Conservation (phyloP, 2,113 vertebrate species). For the Herpetotheres cachinnans region DNA sequence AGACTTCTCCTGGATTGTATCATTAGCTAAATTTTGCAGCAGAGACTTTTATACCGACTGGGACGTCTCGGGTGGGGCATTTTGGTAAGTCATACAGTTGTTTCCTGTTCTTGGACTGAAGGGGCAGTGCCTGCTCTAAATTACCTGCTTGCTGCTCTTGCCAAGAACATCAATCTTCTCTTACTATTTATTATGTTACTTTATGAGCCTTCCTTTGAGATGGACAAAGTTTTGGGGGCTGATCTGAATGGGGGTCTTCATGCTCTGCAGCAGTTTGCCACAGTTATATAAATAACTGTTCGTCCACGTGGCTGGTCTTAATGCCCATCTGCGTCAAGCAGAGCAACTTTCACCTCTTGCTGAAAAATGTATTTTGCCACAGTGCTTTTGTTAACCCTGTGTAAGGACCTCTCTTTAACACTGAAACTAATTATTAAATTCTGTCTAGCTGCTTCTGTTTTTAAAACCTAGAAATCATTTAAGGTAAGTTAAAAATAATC, state of each 20-base stretch:
- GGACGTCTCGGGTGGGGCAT: constrained; percentile 38
- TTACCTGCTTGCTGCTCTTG: constrained; percentile 54
- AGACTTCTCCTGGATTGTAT: constrained; percentile 37
- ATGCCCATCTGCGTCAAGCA: neutral
- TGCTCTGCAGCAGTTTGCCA: neutral
- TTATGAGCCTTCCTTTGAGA: constrained; percentile 8
- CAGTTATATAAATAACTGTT: neutral
- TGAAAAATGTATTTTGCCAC: neutral
- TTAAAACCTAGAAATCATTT: neutral
- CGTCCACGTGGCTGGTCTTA: neutral
- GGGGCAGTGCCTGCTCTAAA: constrained; percentile 60
- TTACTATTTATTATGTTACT: neutral
- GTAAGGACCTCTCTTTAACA: neutral
- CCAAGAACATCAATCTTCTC: constrained; percentile 36
- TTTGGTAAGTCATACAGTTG: constrained; percentile 21
- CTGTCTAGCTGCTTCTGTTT: neutral
- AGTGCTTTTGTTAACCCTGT: neutral
- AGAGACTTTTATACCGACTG: constrained; percentile 60
- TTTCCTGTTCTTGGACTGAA: constrained; percentile 57
- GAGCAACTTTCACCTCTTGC: neutral
- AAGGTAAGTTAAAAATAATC: neutral
- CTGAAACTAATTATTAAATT: neutral
- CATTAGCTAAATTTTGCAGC: constrained; percentile 74
- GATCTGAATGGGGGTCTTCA: constrained; percentile 38
- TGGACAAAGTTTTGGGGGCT: neutral